A percentile compares a stretch with the other conserved stretches of the same genome.
Conservation (phyloP, 2,797 vertebrate species). For the Scomberomorus guttatus region DNA sequence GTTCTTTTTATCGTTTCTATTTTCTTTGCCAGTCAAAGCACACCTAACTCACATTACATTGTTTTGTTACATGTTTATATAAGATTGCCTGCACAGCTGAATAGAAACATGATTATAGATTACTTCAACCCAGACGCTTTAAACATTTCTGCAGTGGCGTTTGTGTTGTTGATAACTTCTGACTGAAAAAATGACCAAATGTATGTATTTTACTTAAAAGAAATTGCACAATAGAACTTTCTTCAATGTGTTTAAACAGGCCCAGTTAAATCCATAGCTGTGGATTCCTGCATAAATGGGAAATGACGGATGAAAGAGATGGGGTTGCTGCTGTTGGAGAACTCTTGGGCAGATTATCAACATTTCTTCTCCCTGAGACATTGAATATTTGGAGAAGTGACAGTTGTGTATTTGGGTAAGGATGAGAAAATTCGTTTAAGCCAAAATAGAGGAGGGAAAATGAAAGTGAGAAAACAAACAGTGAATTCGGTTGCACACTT, state of each 20-base stretch:
- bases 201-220: slow-evolving; percentile 47
- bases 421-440: slow-evolving; percentile 71
- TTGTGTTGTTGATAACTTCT: slow-evolving; percentile 46
- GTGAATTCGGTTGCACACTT: slow-evolving; percentile 60
- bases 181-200: slow-evolving; percentile 36
- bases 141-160: slow-evolving; percentile 37
- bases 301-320: slow-evolving; percentile 70
- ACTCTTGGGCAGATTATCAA: slow-evolving; percentile 69
- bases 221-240: slow-evolving; percentile 45
- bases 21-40: slow-evolving; percentile 58
- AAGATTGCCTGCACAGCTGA: slow-evolving; percentile 42
- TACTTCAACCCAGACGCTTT: slow-evolving; percentile 25
- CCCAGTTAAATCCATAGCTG: slow-evolving; percentile 38
- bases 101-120: slow-evolving; percentile 52
- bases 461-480: slow-evolving; percentile 75
- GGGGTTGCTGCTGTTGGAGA: slow-evolving; percentile 69
- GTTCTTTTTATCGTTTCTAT: slow-evolving; percentile 23
- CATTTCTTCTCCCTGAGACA: slow-evolving; percentile 70
- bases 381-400: slow-evolving; percentile 73
- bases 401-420: slow-evolving; percentile 78
- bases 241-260: slow-evolving; percentile 49
- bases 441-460: slow-evolving; percentile 69
- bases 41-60: slow-evolving; percentile 52
- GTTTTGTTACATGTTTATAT: slow-evolving; percentile 60
- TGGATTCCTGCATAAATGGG: slow-evolving; percentile 61